Evolutionary conservation across 1,140 invertebrate genomes (phyloP), one percentile per base, ranked within the genome.

Genomic region (Drosophila pruinosa): DNA sequence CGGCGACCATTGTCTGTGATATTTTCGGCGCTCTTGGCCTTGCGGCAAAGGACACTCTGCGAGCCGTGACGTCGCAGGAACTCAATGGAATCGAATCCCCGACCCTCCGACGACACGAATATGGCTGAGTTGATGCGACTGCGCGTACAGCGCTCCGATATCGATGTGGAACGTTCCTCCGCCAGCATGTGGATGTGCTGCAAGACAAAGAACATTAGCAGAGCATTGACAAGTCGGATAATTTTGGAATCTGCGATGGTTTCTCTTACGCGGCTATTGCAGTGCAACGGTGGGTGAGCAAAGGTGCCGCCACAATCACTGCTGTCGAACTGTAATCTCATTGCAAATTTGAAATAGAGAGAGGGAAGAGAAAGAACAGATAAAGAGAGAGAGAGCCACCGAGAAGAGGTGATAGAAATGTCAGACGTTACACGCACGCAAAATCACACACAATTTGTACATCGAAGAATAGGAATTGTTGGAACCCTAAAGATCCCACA

Each of bases 91-190:
- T 96, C 93, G 82, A 96, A 95, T 39, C 95, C 95, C 8, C 94
- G 93, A 1, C 95, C 95, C 89, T 95, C 95, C 69, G 94, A 94
- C 41, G 94, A 95, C 14, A 94, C 93, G 78, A 94, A 94, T 75
- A 96, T 95, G 69, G 95, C 95, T 61, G 95, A 96, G 89, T 96
- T 96, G 77, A 96, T 94, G 12, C 95, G 93, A 58, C 94, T 95
- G 57, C 95, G 92, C 36, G 93, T 93, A 70, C 93, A 93, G 54
- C 93, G 94, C 48, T 91, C 91, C 61, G 91, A 80, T 48, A 91
- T 90, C 41, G 89, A 90, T 34, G 82, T 80, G 58, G 91, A 91
- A n/a, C 79, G 91, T 64, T 91, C 91, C 62, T 91, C 91, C 17
- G 81, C 88, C 54, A 89, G 62, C 75, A 89, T 86, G 90, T 95